Base-by-base conservation (phyloP, 2,888 invertebrate species). In the Keiferia lycopersicella region DNA sequence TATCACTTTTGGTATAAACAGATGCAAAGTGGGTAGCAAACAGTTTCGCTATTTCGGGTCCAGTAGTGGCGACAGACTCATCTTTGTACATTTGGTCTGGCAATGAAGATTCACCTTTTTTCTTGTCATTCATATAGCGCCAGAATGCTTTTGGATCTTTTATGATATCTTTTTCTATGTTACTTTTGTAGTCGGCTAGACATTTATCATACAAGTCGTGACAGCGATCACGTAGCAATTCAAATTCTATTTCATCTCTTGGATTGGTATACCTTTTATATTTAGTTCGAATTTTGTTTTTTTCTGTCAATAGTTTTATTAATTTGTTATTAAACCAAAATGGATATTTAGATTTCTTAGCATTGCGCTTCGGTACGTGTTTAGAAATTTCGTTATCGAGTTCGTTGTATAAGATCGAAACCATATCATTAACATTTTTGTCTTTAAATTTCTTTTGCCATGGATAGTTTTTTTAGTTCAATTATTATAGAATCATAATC, bases 11-110 rank as follows among this genome's bases (percentile, higher is more conserved):
- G 6, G 22, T 16, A 16, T 39, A 39, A 2, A 59, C 58, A 10
- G 58, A 59, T 8, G 58, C n/a, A 41, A 59, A 59, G 20, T 59
- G 39, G 8, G 58, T 8, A 6, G 38, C 39, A 39, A 59, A 59
- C 3, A 59, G 39, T 7, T 59, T 20, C 10, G 38, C 18, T 10
- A 59, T 59, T 20, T 20, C 58, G 3, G 58, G 20, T 10, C 58
- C 58, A 12, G 18, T 39, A 12, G 18, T 20, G 16, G 58, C 58
- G 12, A 20, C 11, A 1, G 11, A 12, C 3, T 39, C 16, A 18
- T 59, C 18, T 10, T 20, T 34, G 6, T 59, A 18, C 39, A 59
- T 59, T 59, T 39, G 20, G 11, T 34, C 39, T 2, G 58, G 58
- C 16, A 20, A 39, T 18, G 58, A 39, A n/a, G 12, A 38, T 7